Evolutionary conservation across 2,797 vertebrate genomes (phyloP).

Genomic region (Pseudopleuronectes americanus): DNA sequence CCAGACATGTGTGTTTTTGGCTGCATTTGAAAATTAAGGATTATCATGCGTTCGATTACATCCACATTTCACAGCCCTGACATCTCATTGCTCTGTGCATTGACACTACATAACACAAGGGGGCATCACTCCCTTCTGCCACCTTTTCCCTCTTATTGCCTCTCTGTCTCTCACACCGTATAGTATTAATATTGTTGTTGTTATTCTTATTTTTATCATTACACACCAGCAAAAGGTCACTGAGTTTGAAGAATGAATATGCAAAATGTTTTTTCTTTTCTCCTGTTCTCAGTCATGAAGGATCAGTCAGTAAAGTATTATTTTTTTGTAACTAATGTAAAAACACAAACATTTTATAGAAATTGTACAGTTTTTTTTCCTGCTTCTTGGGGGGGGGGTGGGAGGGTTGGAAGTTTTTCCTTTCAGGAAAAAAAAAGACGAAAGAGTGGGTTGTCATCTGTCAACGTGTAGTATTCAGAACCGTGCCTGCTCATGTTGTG

Average conservation of each 20-base stretch:
- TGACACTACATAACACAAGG: conserved; percentile 59
- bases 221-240: conserved; percentile 96
- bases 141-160: conserved; percentile 67
- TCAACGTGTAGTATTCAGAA: conserved; percentile 76
- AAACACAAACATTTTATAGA: conserved; percentile 97
- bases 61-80: conserved; percentile 36
- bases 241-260: conserved; percentile 88
- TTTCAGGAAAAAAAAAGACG: conserved; percentile 51
- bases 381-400: conserved; percentile 53
- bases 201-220: conserved; percentile 88
- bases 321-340: conserved; percentile 99
- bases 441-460: conserved; percentile 72
- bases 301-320: conserved; percentile 98
- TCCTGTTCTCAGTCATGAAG: conserved; percentile 91
- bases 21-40: conserved; percentile 12
- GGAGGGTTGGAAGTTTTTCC: conserved; percentile 55
- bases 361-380: conserved; percentile 95
- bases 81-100: conserved; percentile 40
- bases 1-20: not conserved
- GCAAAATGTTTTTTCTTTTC: conserved; percentile 67
- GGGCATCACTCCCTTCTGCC: conserved; percentile 63
- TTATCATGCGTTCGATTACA: conserved; percentile 36
- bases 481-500: conserved; percentile 77
- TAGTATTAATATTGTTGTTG: conserved; percentile 94
- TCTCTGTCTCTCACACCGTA: conserved; percentile 86